Base-by-base conservation (phyloP, 2,888 invertebrate genomes). In the Idaea biselata region DNA sequence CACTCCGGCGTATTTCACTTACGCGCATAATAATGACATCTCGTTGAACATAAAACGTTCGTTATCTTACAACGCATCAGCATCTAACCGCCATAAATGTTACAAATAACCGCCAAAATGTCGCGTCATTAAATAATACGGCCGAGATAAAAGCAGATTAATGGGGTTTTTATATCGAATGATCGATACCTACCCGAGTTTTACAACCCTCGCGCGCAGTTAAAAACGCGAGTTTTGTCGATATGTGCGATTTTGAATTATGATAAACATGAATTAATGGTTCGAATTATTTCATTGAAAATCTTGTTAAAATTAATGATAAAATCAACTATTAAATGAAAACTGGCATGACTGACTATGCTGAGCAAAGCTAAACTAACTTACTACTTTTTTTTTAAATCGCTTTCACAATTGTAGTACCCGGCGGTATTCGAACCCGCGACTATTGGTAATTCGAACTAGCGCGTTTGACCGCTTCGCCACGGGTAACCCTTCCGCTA, bases 91-190 rank as follows among this genome's bases (percentile, higher is more conserved):
- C 82, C 86, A 83, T 87, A 87, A 90, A 88, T 84, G 88, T 86
- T 84, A 90, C 91, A 91, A 91, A 92, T 90, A 92, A 91, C 89
- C 87, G 80, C 86, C 82, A 44, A 83, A 90, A 90, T 78, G 89
- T 81, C 86, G 87, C 84, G 78, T 89, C 91, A 91, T 92, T 92
- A 92, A 91, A 91, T 89, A 89, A 88, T 88, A 91, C 82, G 81
- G 82, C 77, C 83, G 79, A 91, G 91, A 92, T 92, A 92, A 89
- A 88, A 85, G 75, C 74, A 89, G 89, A 91, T 92, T 91, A 92
- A 91, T 92, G 90, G 80, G 83, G 78, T 83, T 91, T 91, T 91
- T 91, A 87, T 87, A 88, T 86, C 84, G 80, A 68, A 72, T 74
- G 77, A 86, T 87, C 87, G 88, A 88, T 85, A 81, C 76, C 76